Conservation (phyloP, 2,888 invertebrate species). For the Parasteatoda lunata region DNA sequence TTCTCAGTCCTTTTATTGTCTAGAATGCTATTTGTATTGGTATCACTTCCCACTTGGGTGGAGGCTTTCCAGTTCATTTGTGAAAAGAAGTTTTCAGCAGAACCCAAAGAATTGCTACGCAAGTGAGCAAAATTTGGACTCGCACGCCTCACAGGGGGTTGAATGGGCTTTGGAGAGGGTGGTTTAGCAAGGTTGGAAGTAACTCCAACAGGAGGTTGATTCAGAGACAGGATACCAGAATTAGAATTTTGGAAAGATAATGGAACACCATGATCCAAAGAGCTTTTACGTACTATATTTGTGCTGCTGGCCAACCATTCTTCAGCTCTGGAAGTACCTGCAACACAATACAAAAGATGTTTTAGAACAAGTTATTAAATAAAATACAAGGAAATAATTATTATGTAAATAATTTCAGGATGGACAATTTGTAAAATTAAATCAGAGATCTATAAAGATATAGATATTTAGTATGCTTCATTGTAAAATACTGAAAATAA, state of each 20-base stretch:
- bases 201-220: conserved; percentile 58
- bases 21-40: conserved; percentile 23
- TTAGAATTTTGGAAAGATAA: conserved; percentile 23
- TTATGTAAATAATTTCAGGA: too few species aligned
- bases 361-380: background rate
- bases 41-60: conserved; percentile 16
- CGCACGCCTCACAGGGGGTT: conserved; percentile 75
- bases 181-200: conserved; percentile 70
- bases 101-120: conserved; percentile 78
- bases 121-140: conserved; percentile 77
- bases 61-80: conserved; percentile 51
- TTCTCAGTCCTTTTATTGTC: conserved; percentile 50
- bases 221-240: conserved; percentile 27
- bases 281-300: conserved; percentile 53
- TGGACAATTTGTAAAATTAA: too few species aligned
- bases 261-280: conserved; percentile 70
- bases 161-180: conserved; percentile 62
- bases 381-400: background rate
- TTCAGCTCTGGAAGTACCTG: conserved; percentile 61
- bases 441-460: too few species aligned
- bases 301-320: conserved; percentile 68
- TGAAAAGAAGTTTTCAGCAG: conserved; percentile 71
- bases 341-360: background rate
- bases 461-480: too few species aligned
- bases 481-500: too few species aligned